Evolutionary conservation across 2,797 vertebrate genomes (phyloP).

Genomic region (Choloepus didactylus): DNA sequence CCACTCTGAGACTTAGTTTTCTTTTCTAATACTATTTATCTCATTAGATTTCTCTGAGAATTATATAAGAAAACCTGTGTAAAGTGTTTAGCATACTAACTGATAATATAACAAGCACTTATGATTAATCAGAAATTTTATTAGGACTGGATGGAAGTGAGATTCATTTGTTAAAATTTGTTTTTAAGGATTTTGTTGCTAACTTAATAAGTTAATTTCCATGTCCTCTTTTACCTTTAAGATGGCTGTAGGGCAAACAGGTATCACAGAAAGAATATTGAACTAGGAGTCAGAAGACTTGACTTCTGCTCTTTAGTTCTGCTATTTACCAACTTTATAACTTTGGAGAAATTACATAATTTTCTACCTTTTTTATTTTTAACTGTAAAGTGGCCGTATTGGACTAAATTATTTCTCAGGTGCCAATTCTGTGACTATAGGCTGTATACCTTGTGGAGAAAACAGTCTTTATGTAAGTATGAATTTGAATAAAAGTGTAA

Average conservation of each 20-base stretch:
- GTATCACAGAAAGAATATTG: not conserved
- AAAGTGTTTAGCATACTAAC: not conserved
- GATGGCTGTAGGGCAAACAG: not conserved
- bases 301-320: not conserved
- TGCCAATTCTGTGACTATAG: constrained; percentile 23
- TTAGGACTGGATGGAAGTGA: not conserved
- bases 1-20: not conserved
- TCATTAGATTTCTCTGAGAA: not conserved
- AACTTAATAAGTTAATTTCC: not conserved
- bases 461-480: constrained; percentile 8
- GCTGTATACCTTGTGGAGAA: not conserved
- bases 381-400: not conserved
- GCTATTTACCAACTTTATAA: constrained; percentile 2
- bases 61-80: not conserved
- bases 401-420: constrained; percentile 42
- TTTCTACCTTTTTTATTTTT: constrained; percentile 39
- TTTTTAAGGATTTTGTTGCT: constrained; percentile 35
- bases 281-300: constrained; percentile 4
- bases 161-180: not conserved
- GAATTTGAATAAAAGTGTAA: constrained; percentile 43
- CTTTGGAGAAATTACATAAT: not conserved
- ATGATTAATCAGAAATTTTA: not conserved
- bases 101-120: not conserved
- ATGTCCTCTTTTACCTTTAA: not conserved
- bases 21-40: not conserved